phyloP scores from a whole-genome alignment of 2,797 vertebrate genomes.

The Liparis tanakae region DNA sequence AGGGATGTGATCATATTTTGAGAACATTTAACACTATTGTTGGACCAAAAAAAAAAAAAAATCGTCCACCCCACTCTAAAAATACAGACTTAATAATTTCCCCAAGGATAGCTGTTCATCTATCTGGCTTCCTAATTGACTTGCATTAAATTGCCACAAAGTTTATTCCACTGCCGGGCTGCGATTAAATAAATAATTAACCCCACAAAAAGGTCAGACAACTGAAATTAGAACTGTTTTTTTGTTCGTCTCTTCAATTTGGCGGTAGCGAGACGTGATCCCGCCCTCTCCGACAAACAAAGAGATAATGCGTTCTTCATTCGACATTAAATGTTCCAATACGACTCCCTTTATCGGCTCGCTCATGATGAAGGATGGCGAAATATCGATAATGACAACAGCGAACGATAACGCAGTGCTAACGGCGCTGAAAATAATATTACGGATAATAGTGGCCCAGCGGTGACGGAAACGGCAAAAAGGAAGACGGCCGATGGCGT shows the following conservation, averaged over 20 bases:
- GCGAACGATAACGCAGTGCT: conserved; percentile 51
- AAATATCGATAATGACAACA: conserved; percentile 57
- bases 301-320: conserved; percentile 64
- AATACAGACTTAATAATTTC: conserved; percentile 82
- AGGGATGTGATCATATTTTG: conserved; percentile 54
- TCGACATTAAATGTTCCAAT: conserved; percentile 47
- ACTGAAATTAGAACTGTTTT: conserved; percentile 76
- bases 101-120: conserved; percentile 80
- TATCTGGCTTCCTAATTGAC: conserved; percentile 80
- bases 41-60: conserved; percentile 46
- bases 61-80: conserved; percentile 74
- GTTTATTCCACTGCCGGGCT: conserved; percentile 77
- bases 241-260: conserved; percentile 42
- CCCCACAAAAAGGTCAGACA: conserved; percentile 79
- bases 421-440: conserved; percentile 58
- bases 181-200: conserved; percentile 82
- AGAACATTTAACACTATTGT: conserved; percentile 72
- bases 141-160: conserved; percentile 79
- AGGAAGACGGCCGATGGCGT: conserved; percentile 60
- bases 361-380: conserved; percentile 58
- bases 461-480: conserved; percentile 47
- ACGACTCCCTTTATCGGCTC: conserved; percentile 49
- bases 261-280: conserved; percentile 61
- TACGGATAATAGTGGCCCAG: conserved; percentile 27
- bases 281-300: conserved; percentile 56